Conservation (phyloP, 2,113 vertebrate genomes). For the Onychostoma macrolepis region DNA sequence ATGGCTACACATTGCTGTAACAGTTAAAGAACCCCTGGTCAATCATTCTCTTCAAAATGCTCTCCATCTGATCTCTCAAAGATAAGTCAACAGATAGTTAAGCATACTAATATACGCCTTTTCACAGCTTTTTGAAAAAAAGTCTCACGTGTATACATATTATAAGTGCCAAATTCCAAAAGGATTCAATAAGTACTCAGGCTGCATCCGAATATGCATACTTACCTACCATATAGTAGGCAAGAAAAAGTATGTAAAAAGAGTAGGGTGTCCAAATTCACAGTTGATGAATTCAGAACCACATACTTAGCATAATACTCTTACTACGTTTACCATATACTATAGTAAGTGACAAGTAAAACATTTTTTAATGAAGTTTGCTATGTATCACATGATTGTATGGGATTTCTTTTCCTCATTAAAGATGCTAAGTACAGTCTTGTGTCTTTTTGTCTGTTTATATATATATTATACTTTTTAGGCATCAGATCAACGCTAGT, state of each 20-base stretch:
- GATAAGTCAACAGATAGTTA: not conserved
- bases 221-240: not conserved
- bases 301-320: not conserved
- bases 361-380: not conserved
- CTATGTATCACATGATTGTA: not conserved
- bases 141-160: not conserved
- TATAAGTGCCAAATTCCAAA: not conserved
- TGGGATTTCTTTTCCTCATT: not conserved
- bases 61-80: constrained; percentile 25
- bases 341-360: not conserved
- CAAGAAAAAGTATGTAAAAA: not conserved
- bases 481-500: not conserved
- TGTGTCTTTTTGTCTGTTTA: not conserved
- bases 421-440: not conserved
- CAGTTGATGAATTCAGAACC: not conserved
- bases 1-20: constrained; percentile 35
- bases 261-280: not conserved
- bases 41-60: constrained; percentile 36
- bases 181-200: not conserved
- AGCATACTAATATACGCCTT: not conserved
- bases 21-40: constrained; percentile 15
- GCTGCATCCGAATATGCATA: not conserved
- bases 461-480: not conserved
- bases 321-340: not conserved
- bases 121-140: not conserved